Evolutionary conservation across 2,888 invertebrate species (phyloP), one percentile per base, ranked within the genome.

Genomic region (Chouioia cunea): DNA sequence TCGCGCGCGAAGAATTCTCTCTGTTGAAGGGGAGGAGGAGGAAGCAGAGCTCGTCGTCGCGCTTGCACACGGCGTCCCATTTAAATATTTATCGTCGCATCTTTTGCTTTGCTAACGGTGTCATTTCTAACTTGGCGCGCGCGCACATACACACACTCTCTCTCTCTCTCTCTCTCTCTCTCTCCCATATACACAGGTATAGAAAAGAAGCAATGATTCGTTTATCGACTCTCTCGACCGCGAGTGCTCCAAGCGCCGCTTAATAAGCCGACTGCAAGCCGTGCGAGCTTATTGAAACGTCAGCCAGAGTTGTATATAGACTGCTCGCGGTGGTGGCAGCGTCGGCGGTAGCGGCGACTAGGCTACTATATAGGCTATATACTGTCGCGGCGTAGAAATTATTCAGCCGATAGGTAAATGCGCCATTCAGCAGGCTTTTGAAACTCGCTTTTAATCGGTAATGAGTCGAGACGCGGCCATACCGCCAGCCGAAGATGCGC

Each of bases 1-100:
- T 50, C 50, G n/a, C 16, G 50, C 6, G n/a, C 50, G 50, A 18
- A 50, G 18, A 16, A 15, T 15, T 15, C 15, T 10, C 48, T 6
- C 14, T 0, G 48, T 4, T 0, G n/a, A 4, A 15, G n/a, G 15
- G 16, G n/a, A 4, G 48, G 15, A 12, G 48, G 4, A n/a, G 12
- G n/a, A 4, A 15, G 16, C 2, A 50, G 50, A n/a, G n/a, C n/a
- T n/a, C n/a, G n/a, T n/a, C n/a, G n/a, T n/a, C n/a, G n/a, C 36
- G 46, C 54, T 10, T 14, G n/a, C 20, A 43, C 12, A 15, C 15
- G 50, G n/a, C 47, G 15, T 23, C 27, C 43, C 63, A 63, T 66
- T 66, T 63, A 8, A 66, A 71, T 71, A 59, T 64, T 68, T 72
- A 72, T 72, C 72, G 23, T 57, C 65, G 69, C 72, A 69, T 72